Evolutionary conservation across 2,888 invertebrate genomes (phyloP).

Genomic region (Tupiocoris notatus): DNA sequence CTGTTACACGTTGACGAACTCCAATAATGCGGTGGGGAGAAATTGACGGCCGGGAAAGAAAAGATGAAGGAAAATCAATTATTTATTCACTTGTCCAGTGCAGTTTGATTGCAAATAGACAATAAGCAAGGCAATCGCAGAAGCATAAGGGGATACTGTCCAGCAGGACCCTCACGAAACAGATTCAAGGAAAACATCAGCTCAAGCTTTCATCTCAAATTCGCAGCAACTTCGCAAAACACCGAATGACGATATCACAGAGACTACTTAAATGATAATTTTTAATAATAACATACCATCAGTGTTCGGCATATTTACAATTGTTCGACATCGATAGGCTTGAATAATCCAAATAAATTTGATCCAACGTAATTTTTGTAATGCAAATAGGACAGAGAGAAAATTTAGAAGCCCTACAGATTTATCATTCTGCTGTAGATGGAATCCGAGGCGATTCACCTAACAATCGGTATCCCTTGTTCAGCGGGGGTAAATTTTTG

Average conservation of each 20-base stretch:
- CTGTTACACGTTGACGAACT: too few relatives aligned
- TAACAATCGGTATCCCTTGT: too few relatives aligned
- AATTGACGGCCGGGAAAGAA: not conserved
- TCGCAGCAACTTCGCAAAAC: not conserved
- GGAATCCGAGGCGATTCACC: too few relatives aligned
- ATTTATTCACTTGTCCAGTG: not conserved
- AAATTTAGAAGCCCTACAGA: too few relatives aligned
- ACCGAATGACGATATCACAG: not conserved
- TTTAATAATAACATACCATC: too few relatives aligned
- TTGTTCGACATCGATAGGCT: not conserved
- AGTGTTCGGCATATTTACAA: too few relatives aligned
- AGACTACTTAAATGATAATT: not conserved
- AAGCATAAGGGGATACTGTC: not conserved
- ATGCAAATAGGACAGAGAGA: not conserved
- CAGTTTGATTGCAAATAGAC: conserved; percentile 1
- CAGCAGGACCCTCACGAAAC: not conserved
- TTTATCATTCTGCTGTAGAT: too few relatives aligned
- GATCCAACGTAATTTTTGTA: not conserved
- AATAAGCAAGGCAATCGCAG: not conserved
- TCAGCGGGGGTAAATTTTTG: too few relatives aligned
- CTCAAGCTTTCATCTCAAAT: not conserved
- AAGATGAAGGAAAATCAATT: not conserved
- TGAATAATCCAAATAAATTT: not conserved
- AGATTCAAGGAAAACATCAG: not conserved
- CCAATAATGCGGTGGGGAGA: not conserved